Percentiles rank a stretch among this genome's conserved stretches.
phyloP scores from a whole-genome alignment of 2,888 invertebrate species.

The Oscheius sp. region DNA sequence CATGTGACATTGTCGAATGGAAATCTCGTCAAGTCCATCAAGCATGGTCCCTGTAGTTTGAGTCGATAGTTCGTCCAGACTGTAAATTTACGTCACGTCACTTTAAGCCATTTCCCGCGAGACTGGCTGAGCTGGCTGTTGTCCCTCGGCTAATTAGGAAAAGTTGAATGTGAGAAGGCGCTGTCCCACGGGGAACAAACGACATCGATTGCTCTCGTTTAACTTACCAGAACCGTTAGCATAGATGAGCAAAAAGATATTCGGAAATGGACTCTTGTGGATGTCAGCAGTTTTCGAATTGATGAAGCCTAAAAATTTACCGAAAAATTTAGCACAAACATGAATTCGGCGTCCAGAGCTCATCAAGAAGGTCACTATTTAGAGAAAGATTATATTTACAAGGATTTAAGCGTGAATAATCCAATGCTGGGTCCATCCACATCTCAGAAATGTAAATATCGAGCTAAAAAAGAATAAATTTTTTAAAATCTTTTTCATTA shows the following conservation, averaged over 20 bases:
- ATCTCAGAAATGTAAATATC: conserved; percentile 71
- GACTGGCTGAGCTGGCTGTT: too few species aligned
- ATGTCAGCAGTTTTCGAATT: conserved; percentile 70
- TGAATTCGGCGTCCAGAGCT: conserved; percentile 62
- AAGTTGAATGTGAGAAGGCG: conserved; percentile 32
- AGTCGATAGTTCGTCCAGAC: conserved; percentile 70
- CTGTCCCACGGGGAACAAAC: conserved; percentile 23
- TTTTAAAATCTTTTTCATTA: too few species aligned
- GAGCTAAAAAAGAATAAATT: conserved; percentile 52
- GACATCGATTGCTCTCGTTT: conserved; percentile 16
- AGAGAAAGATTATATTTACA: conserved; percentile 70
- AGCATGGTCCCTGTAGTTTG: conserved; percentile 68
- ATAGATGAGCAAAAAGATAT: conserved; percentile 70
- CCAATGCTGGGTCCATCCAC: conserved; percentile 69
- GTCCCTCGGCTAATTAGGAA: conserved; percentile 21
- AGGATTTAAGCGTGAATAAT: conserved; percentile 64
- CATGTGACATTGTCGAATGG: conserved; percentile 71
- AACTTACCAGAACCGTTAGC: conserved; percentile 67
- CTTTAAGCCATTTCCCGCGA: too few species aligned
- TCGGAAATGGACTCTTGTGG: conserved; percentile 69
- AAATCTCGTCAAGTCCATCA: conserved; percentile 68
- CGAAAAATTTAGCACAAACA: too few species aligned
- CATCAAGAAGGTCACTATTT: conserved; percentile 58
- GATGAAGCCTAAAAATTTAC: conserved; percentile 66
- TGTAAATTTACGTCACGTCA: conserved; percentile 31